phyloP scores from a whole-genome alignment of 2,113 vertebrate species.

The Entelurus aequoreus region DNA sequence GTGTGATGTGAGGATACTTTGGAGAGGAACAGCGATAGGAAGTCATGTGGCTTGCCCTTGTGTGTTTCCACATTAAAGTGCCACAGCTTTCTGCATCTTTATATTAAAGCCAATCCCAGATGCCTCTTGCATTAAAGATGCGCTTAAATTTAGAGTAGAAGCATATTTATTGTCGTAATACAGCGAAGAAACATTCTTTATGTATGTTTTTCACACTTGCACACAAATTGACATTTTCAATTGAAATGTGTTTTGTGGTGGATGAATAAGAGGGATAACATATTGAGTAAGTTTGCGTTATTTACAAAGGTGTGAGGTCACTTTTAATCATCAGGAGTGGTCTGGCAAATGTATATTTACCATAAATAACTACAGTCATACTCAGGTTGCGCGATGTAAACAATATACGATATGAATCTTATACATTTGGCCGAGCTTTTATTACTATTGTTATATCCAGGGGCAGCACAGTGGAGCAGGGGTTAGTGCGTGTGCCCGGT shows the following conservation, averaged over 20 bases:
- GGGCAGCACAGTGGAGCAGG: no score
- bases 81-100: slow-evolving; percentile 28
- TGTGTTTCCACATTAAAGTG: slow-evolving; percentile 41
- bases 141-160: slow-evolving; percentile 36
- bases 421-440: no score
- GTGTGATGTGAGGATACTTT: slow-evolving; percentile 8
- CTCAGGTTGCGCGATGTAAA: no score
- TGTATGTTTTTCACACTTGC: slow-evolving; percentile 19
- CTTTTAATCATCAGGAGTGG: no score
- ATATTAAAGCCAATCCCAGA: slow-evolving; percentile 32
- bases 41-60: slow-evolving; percentile 27
- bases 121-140: slow-evolving; percentile 42
- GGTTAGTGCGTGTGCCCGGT: no score
- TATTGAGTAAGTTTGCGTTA: neutral
- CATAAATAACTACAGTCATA: no score
- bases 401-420: no score
- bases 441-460: no score
- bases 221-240: slow-evolving; percentile 9
- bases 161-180: slow-evolving; percentile 42
- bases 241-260: slow-evolving; percentile 15
- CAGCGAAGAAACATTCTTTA: slow-evolving; percentile 36
- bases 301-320: neutral
- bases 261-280: slow-evolving; percentile 1
- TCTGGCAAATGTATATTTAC: no score
- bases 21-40: slow-evolving; percentile 11